phyloP scores from a whole-genome alignment of 2,113 vertebrate species.

The Morone saxatilis region DNA sequence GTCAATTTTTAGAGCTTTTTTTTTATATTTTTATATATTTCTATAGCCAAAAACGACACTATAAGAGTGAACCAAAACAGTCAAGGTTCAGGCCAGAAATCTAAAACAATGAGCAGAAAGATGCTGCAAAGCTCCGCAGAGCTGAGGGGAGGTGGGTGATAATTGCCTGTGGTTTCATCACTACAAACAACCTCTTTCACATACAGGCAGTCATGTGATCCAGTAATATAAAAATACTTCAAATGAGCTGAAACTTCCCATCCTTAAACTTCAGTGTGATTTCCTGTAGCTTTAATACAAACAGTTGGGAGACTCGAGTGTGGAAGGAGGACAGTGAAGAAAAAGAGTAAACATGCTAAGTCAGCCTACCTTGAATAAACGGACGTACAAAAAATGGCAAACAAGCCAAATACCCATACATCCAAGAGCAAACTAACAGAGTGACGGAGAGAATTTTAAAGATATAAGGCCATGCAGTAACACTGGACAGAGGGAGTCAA shows the following conservation, averaged over 20 bases:
- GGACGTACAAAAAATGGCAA: conserved; percentile 39
- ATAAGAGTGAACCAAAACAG: background rate
- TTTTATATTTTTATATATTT: too few relatives aligned
- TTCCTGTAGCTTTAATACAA: conserved; percentile 18
- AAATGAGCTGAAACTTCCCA: conserved; percentile 3
- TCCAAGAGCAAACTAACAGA: conserved; percentile 53
- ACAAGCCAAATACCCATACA: conserved; percentile 49
- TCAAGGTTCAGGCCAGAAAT: background rate
- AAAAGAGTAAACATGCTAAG: conserved; percentile 27
- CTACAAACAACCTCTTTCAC: background rate
- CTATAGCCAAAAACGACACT: background rate
- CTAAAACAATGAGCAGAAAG: background rate
- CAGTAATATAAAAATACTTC: background rate
- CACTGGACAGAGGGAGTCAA: conserved; percentile 27
- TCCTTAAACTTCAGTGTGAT: conserved; percentile 1
- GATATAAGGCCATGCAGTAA: conserved; percentile 17
- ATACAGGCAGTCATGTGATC: background rate
- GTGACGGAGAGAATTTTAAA: conserved; percentile 35
- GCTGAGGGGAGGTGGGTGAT: background rate
- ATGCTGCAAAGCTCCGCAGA: background rate
- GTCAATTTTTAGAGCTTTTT: background rate
- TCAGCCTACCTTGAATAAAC: conserved; percentile 38
- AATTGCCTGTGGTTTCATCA: background rate
- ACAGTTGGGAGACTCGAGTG: background rate
- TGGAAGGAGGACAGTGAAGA: conserved; percentile 12